Conservation (phyloP, 2,888 invertebrate species). For the Brachylomia viminalis region DNA sequence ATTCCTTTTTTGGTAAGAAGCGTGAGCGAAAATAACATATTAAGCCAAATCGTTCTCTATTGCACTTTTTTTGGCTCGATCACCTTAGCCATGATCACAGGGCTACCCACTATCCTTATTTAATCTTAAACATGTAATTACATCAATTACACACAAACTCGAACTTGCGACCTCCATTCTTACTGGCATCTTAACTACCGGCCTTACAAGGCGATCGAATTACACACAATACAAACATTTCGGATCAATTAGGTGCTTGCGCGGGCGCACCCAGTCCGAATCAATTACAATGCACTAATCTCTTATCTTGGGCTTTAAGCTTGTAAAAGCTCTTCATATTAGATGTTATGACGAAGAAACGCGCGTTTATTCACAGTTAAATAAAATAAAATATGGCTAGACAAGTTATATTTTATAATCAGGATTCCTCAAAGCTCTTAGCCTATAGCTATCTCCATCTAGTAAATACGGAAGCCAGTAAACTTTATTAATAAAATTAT, state of each 20-base stretch:
- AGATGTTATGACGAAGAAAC: neutral
- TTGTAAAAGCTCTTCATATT: constrained; percentile 56
- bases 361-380: constrained; percentile 3
- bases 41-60: constrained; percentile 25
- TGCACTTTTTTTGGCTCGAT: constrained; percentile 48
- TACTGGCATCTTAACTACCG: constrained; percentile 60
- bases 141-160: constrained; percentile 55
- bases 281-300: constrained; percentile 72
- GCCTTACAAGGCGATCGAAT: constrained; percentile 64
- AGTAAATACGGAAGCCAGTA: constrained; percentile 63
- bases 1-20: constrained; percentile 32
- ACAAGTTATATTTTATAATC: neutral
- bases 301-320: constrained; percentile 62
- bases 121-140: constrained; percentile 56
- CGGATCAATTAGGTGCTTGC: constrained; percentile 64
- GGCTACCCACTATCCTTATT: constrained; percentile 46
- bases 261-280: constrained; percentile 70
- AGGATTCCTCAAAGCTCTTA: neutral
- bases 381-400: neutral
- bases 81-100: constrained; percentile 48
- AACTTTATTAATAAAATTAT: constrained; percentile 66
- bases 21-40: constrained; percentile 39
- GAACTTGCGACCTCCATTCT: constrained; percentile 51
- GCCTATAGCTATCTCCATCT: constrained; percentile 15
- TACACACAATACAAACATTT: constrained; percentile 67